phyloP scores from a whole-genome alignment of 1,140 invertebrate species.

The Pararge aegeria region DNA sequence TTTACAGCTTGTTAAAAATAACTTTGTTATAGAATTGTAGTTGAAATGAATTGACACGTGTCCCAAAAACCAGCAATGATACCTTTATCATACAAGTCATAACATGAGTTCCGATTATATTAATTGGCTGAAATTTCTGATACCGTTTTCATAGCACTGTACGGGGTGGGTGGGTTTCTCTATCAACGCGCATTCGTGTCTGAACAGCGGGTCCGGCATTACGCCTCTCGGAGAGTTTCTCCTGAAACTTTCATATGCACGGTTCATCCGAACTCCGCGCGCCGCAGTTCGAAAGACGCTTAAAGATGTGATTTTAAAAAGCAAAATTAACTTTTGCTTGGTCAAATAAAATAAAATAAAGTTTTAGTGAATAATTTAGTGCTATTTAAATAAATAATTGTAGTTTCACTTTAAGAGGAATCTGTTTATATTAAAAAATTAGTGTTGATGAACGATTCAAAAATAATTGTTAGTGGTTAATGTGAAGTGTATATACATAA shows the following conservation, averaged over 20 bases:
- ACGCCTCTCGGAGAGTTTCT: slow-evolving; percentile 33
- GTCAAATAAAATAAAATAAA: not conserved
- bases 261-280: not conserved
- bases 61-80: too few species aligned
- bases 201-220: slow-evolving; percentile 42
- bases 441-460: not conserved
- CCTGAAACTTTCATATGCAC: slow-evolving; percentile 49
- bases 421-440: too few species aligned
- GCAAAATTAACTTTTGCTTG: not conserved
- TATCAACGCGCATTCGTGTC: slow-evolving; percentile 45
- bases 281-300: not conserved
- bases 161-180: slow-evolving; percentile 32
- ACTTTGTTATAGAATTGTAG: too few species aligned
- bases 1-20: too few species aligned
- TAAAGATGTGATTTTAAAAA: not conserved
- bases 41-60: too few species aligned
- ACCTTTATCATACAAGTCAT: not conserved
- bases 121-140: not conserved
- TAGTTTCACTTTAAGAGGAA: not conserved
- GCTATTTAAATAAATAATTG: not conserved
- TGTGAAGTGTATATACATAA: slow-evolving; percentile 42
- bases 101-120: not conserved
- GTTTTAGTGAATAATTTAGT: slow-evolving; percentile 6
- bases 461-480: slow-evolving; percentile 12
- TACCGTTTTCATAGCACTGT: slow-evolving; percentile 23